Evolutionary conservation across 2,113 vertebrate genomes (phyloP).

Genomic region (Pachycephala philippinensis): DNA sequence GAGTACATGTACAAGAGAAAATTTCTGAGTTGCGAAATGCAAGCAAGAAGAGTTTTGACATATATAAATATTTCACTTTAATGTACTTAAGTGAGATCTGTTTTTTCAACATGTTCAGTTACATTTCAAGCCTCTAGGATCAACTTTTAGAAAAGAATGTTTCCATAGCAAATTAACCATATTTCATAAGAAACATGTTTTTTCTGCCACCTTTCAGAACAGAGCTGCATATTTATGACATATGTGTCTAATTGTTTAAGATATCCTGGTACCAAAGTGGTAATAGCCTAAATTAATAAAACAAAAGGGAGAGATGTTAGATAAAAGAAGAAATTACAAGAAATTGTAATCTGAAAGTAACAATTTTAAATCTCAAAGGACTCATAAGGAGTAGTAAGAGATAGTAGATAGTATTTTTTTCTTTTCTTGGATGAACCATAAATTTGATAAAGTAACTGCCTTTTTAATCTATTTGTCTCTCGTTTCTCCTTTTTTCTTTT

Average conservation of each 20-base stretch:
- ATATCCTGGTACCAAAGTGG: neutral
- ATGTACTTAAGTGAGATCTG: neutral
- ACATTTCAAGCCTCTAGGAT: neutral
- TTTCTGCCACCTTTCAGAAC: neutral
- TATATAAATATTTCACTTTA: neutral
- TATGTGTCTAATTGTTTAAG: neutral
- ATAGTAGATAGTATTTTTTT: neutral
- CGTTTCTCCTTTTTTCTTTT: neutral
- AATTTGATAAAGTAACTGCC: neutral
- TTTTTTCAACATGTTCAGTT: neutral
- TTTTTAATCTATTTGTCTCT: neutral
- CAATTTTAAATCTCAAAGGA: neutral
- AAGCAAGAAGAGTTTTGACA: neutral
- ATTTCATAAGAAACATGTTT: neutral
- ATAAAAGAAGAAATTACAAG: neutral
- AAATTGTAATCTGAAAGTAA: neutral
- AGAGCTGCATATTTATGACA: neutral
- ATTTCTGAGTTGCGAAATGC: neutral
- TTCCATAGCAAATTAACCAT: neutral
- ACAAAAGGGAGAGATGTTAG: neutral
- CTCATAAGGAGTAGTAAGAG: neutral
- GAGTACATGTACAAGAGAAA: neutral
- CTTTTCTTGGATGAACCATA: neutral
- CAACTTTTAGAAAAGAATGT: neutral
- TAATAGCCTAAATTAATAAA: neutral